phyloP scores from a whole-genome alignment of 2,888 invertebrate genomes.

The Sphinx pinastri region DNA sequence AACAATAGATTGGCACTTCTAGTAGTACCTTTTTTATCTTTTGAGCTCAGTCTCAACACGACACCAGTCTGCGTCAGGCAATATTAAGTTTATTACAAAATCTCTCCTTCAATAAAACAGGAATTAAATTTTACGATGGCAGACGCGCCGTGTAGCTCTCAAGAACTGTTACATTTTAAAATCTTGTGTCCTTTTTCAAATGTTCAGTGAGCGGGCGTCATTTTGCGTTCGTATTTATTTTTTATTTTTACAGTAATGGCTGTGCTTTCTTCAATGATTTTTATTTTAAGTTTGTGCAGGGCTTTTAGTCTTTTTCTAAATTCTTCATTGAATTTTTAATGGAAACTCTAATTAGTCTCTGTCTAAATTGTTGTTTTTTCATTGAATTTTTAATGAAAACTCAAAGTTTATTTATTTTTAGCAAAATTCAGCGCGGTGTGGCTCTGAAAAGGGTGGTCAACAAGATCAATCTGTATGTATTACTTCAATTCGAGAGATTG shows the following conservation, averaged over 20 bases:
- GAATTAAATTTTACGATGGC: slow-evolving; percentile 60
- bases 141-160: slow-evolving; percentile 34
- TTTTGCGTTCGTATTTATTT: slow-evolving; percentile 10
- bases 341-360: too few species aligned
- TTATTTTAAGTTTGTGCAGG: not conserved
- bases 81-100: slow-evolving; percentile 64
- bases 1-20: slow-evolving; percentile 37
- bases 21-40: slow-evolving; percentile 14
- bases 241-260: slow-evolving; percentile 8
- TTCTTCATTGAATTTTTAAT: not conserved
- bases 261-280: not conserved
- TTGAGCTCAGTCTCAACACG: slow-evolving; percentile 19
- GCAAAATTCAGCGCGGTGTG: too few species aligned
- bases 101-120: slow-evolving; percentile 56
- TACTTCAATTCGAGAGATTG: too few species aligned
- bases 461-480: too few species aligned
- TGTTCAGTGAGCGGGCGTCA: not conserved
- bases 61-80: slow-evolving; percentile 31
- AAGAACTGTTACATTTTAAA: slow-evolving; percentile 27
- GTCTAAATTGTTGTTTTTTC: too few species aligned
- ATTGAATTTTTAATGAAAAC: not conserved
- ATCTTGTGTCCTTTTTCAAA: slow-evolving; percentile 20
- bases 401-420: too few species aligned
- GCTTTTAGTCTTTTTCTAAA: not conserved
- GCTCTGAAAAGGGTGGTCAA: too few species aligned